Percentiles rank a stretch among this genome's conserved stretches.
These are phyloP conservation scores for Scolanthus callimorphus DNA, from an alignment of 92 coral and sea anemone genomes.

Conservation along the genomic window DNA sequence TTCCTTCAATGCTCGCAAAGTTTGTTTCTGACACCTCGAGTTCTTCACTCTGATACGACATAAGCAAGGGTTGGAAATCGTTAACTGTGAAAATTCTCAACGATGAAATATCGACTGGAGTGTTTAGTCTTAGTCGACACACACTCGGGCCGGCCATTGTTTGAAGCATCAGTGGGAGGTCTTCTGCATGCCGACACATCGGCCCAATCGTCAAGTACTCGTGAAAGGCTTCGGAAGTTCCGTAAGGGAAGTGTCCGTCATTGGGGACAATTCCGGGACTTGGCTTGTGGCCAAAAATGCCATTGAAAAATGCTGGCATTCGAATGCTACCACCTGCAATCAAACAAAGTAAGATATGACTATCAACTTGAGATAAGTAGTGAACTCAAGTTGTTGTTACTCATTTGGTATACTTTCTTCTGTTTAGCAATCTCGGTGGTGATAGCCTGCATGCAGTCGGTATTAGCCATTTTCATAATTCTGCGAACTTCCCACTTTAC, in stretches of 20 bases:
- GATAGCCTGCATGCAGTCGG: too few relatives aligned
- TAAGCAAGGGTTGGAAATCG: slow-evolving; percentile 52
- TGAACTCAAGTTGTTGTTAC: too few relatives aligned
- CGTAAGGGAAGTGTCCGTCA: slow-evolving; percentile 74
- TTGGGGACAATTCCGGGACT: slow-evolving; percentile 80
- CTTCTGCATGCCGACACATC: slow-evolving; percentile 74
- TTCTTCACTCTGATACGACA: slow-evolving; percentile 53
- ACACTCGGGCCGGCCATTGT: slow-evolving; percentile 72
- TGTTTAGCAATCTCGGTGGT: too few relatives aligned
- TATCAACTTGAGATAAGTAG: too few relatives aligned
- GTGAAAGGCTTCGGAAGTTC: slow-evolving; percentile 55
- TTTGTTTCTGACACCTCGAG: slow-evolving; percentile 22
- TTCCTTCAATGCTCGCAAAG: slow-evolving; percentile 31
- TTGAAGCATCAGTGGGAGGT: slow-evolving; percentile 56
- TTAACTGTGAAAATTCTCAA: slow-evolving; percentile 55
- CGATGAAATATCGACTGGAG: slow-evolving; percentile 63
- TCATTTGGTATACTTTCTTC: too few relatives aligned
- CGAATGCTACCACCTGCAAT: slow-evolving; percentile 75
- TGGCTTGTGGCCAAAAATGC: slow-evolving; percentile 82
- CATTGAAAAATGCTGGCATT: slow-evolving; percentile 85
- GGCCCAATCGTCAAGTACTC: slow-evolving; percentile 83
- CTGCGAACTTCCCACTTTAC: too few relatives aligned
- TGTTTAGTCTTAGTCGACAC: slow-evolving; percentile 46
- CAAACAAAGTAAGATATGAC: too few relatives aligned
- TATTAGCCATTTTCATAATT: too few relatives aligned